Evolutionary conservation across 1,140 invertebrate species (phyloP).

Genomic region (Orchesella cincta): DNA sequence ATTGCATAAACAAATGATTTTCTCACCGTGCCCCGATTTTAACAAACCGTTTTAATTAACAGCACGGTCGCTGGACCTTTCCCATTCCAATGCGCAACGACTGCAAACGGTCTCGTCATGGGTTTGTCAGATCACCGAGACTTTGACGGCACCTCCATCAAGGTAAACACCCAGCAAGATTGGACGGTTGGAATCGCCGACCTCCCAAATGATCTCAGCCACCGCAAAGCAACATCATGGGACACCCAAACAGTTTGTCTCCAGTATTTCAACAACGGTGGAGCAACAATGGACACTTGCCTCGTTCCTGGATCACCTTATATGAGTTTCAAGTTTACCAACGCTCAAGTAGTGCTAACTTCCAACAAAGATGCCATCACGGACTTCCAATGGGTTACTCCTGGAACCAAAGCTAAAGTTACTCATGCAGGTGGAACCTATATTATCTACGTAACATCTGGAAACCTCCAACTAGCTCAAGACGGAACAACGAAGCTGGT

Average conservation of each 20-base stretch:
- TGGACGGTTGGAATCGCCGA: constrained; percentile 28
- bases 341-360: constrained; percentile 31
- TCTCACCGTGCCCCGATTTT: not conserved
- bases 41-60: not conserved
- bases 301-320: constrained; percentile 42
- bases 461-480: not conserved
- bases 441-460: constrained; percentile 32
- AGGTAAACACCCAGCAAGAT: constrained; percentile 29
- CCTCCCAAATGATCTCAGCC: constrained; percentile 32
- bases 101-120: constrained; percentile 34
- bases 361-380: constrained; percentile 23
- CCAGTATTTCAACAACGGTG: constrained; percentile 37
- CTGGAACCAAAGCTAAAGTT: constrained; percentile 37
- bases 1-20: not conserved
- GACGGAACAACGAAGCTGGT: not conserved
- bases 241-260: constrained; percentile 45
- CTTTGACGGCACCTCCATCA: constrained; percentile 43
- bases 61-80: constrained; percentile 39
- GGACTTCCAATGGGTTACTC: constrained; percentile 30
- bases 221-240: constrained; percentile 41
- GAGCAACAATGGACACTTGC: constrained; percentile 35
- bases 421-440: constrained; percentile 33
- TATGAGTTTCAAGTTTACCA: constrained; percentile 39
- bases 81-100: constrained; percentile 39
- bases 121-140: constrained; percentile 33